Percentiles rank a stretch among this genome's conserved stretches.
phyloP scores from a whole-genome alignment of 2,797 vertebrate genomes.

The Betta splendens region DNA sequence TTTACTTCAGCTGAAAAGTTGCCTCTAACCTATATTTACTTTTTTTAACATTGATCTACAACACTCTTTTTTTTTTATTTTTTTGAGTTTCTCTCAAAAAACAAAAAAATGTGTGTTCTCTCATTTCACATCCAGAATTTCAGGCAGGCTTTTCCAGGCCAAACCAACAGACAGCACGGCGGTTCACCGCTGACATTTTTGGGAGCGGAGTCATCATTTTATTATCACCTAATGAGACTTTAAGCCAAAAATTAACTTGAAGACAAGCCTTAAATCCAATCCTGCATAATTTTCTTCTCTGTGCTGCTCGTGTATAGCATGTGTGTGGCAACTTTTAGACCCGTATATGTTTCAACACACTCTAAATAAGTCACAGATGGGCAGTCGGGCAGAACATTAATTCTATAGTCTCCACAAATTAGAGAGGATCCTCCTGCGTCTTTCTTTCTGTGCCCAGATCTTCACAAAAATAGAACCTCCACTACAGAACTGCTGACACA shows the following conservation, averaged over 20 bases:
- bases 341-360: conserved; percentile 71
- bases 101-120: conserved; percentile 20
- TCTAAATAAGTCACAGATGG: conserved; percentile 83
- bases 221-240: conserved; percentile 84
- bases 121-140: conserved; percentile 25
- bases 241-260: conserved; percentile 71
- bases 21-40: neutral
- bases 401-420: conserved; percentile 77
- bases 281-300: conserved; percentile 30
- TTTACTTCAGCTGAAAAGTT: neutral
- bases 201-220: conserved; percentile 70
- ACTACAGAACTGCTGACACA: conserved; percentile 58
- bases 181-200: conserved; percentile 73
- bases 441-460: conserved; percentile 61
- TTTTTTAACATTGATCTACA: no score
- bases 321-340: conserved; percentile 66
- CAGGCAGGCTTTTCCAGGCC: conserved; percentile 54
- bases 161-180: conserved; percentile 65
- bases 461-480: conserved; percentile 52
- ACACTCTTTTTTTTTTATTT: no score
- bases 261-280: conserved; percentile 59
- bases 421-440: conserved; percentile 68
- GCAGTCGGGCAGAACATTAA: conserved; percentile 72
- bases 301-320: conserved; percentile 57
- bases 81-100: conserved; percentile 7